These are phyloP conservation scores for Muscina levida DNA, from an alignment of 2,888 invertebrate genomes.

Conservation along the genomic window DNA sequence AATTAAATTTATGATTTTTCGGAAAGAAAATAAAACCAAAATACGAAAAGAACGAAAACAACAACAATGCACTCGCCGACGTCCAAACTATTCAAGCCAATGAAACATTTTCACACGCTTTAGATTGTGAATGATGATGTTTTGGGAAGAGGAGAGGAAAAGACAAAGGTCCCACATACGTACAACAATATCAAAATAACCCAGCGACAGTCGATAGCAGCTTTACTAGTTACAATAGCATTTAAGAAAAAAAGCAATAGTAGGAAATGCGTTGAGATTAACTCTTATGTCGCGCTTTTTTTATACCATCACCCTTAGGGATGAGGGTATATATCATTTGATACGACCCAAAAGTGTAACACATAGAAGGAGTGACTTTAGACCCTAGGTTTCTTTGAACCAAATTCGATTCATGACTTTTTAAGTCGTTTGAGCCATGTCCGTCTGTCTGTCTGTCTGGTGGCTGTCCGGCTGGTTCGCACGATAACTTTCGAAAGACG, in stretches of 20 bases:
- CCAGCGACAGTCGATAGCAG: not conserved
- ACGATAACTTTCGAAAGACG: no score
- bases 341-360: no score
- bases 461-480: no score
- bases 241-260: conserved; percentile 9
- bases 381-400: no score
- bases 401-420: no score
- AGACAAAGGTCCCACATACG: not conserved
- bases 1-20: conserved; percentile 65
- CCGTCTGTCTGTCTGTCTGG: no score
- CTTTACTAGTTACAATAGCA: not conserved
- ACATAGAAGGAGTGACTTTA: no score
- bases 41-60: conserved; percentile 43
- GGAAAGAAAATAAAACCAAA: conserved; percentile 57
- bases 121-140: conserved; percentile 26
- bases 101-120: conserved; percentile 64
- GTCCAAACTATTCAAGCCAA: conserved; percentile 30
- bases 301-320: no score
- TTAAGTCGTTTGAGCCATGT: no score
- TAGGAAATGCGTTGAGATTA: conserved; percentile 32
- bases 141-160: not conserved
- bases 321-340: no score
- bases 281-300: conserved; percentile 53
- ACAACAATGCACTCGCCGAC: not conserved
- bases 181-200: conserved; percentile 33